Evolutionary conservation across 2,888 invertebrate genomes (phyloP), one percentile per base, ranked within the genome.

Genomic region (Urechis unicinctus): DNA sequence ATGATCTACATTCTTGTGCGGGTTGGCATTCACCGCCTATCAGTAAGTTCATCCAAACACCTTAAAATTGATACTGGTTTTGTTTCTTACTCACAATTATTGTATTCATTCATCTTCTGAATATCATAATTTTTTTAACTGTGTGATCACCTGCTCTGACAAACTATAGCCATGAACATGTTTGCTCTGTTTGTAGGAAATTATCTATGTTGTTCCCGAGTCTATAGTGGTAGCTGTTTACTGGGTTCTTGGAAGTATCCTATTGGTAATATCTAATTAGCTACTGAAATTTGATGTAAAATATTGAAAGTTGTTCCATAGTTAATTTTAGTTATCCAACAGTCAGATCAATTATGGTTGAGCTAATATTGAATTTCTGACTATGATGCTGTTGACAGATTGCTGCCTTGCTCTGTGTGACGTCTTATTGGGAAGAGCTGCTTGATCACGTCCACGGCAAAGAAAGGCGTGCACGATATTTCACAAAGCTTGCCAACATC

Each of bases 391-490:
- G 9, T 17, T 17, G n/a, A 21, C 52, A 61, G 61, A 24, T 62
- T 9, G 63, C 60, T 0, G 61, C 60, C 25, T 25, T 63, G 22
- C 30, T 62, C 31, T 62, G 61, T 25, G 63, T 63, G 22, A 52
- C 56, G 30, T 59, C 60, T n/a, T 63, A 63, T 53, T 63, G 63
- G 63, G 59, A 62, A 56, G 62, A 63, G 46, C 50, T 61, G 42
- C 41, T 57, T 17, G 57, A 62, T 21, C 53, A 59, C 28, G 42
- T 64, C 9, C 60, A 59, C 46, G 64, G 64, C 21, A 63, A 62
- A 56, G 62, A 61, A 48, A 47, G 54, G 3, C 31, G 62, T 13
- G 51, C 53, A 30, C 58, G 58, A 29, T 52, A 60, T 56, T 64
- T 56, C 60, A 52, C 44, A 31, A 60, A 54, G 50, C 56, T 63